Evolutionary conservation across 2,113 vertebrate species (phyloP).

Genomic region (Halichoerus grypus): DNA sequence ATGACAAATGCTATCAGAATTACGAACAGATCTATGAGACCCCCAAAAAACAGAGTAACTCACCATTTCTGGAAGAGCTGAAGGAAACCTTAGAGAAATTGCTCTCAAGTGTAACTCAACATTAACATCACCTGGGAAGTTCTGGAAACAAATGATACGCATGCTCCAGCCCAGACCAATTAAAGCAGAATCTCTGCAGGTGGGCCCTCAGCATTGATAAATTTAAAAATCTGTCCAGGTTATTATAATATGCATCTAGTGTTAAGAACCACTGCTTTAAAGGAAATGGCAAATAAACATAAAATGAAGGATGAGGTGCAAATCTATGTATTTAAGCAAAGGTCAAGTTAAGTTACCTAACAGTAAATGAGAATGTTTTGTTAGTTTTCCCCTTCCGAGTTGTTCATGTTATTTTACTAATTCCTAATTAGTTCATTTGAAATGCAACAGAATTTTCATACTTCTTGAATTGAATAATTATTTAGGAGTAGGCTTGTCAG

Average conservation of each 20-base stretch:
- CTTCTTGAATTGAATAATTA: neutral
- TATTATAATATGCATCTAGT: neutral
- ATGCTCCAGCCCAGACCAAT: neutral
- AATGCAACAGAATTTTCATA: constrained; percentile 30
- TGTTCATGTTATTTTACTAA: constrained; percentile 53
- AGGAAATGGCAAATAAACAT: constrained; percentile 2
- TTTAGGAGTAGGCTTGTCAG: neutral
- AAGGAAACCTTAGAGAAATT: neutral
- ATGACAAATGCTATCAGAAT: neutral
- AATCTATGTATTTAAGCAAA: constrained; percentile 4
- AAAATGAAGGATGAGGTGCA: neutral
- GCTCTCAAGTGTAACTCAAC: neutral
- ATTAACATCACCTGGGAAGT: neutral
- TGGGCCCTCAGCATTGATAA: neutral
- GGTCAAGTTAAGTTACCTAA: neutral
- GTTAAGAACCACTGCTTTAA: neutral
- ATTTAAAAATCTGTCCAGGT: neutral
- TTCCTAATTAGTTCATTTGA: neutral
- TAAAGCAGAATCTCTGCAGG: neutral
- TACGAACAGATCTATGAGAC: neutral
- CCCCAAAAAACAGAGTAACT: neutral
- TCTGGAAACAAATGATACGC: neutral
- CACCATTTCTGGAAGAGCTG: neutral
- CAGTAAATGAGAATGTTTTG: neutral
- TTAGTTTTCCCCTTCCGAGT: neutral